Evolutionary conservation across 2,888 invertebrate genomes (phyloP), one percentile per base, ranked within the genome.

Genomic region (Auanema freiburgensis): DNA sequence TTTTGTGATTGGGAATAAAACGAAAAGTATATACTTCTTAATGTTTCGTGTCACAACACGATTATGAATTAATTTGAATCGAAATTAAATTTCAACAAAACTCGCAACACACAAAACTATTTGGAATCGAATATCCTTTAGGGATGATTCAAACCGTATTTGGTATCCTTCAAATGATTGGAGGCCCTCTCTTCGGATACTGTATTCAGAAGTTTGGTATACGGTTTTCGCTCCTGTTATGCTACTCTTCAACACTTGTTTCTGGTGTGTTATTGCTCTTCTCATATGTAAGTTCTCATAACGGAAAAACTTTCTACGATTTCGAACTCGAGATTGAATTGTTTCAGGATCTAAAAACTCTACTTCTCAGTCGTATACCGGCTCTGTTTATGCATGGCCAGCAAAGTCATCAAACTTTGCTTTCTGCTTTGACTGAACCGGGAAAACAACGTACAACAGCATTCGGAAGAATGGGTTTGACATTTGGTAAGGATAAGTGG

Each of bases 301-400:
- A n/a, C n/a, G n/a, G n/a, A n/a, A n/a, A n/a, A n/a, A n/a, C n/a
- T n/a, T n/a, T n/a, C n/a, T n/a, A n/a, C n/a, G n/a, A n/a, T n/a
- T n/a, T n/a, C n/a, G n/a, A n/a, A n/a, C n/a, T n/a, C n/a, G n/a
- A n/a, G n/a, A 50, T 8, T 14, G 16, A 55, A 51, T 6, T 8
- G 24, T 50, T 74, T 63, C 46, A 77, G 77, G 70, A 72, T 52
- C 71, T 71, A 52, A 67, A 63, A 18, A 62, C 68, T 0, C 65
- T 78, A 0, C 53, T 76, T 5, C 33, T 76, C 6, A 74, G 74
- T 57, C 63, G 77, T 6, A 41, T 78, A 14, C 74, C 74, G 0
- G 69, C 66, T 10, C 33, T 79, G 1, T 75, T 79, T 41, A 79
- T 79, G 77, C 77, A 76, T 49, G 79, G 78, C 14, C 74, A 77